These are phyloP conservation scores for Psilopsiagon aurifrons DNA, from an alignment of 2,113 vertebrate species.

Conservation along the genomic window DNA sequence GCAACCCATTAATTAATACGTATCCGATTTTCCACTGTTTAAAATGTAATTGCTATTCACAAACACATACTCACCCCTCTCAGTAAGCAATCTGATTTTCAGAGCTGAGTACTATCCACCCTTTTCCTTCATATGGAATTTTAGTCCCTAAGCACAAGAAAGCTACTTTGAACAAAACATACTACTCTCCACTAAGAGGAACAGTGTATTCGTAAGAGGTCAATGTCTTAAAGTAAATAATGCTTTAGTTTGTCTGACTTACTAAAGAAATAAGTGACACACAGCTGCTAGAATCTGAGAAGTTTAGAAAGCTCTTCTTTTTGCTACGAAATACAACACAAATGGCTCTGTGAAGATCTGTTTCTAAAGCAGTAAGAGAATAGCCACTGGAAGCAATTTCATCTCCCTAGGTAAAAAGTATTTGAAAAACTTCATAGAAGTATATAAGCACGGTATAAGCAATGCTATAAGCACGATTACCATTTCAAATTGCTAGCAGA, in stretches of 20 bases:
- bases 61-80: neutral
- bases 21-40: neutral
- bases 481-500: neutral
- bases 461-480: neutral
- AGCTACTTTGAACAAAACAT: neutral
- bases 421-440: neutral
- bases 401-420: neutral
- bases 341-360: neutral
- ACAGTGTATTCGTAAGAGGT: neutral
- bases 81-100: neutral
- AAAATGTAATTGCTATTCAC: neutral
- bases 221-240: neutral
- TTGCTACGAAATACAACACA: neutral
- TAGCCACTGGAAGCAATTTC: neutral
- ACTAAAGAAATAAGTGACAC: neutral
- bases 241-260: neutral
- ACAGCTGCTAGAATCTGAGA: neutral
- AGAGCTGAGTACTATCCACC: neutral
- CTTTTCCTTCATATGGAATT: neutral
- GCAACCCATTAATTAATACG: neutral
- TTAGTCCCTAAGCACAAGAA: neutral
- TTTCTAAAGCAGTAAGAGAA: neutral
- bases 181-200: neutral
- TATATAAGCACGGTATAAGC: neutral
- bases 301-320: neutral